phyloP scores from a whole-genome alignment of 2,113 vertebrate genomes.

The Echinops telfairi region DNA sequence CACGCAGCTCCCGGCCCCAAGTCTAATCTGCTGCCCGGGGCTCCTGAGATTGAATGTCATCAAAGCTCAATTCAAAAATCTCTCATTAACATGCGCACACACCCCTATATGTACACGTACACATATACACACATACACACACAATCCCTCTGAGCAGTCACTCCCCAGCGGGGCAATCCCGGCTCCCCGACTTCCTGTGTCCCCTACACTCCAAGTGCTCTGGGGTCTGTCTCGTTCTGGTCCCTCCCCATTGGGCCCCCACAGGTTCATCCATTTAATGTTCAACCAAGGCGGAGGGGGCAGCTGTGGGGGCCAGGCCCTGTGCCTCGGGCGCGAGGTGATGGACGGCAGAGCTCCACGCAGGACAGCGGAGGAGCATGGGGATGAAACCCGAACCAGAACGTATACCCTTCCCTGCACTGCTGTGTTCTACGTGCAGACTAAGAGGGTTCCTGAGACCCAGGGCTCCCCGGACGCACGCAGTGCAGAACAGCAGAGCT shows the following conservation, averaged over 20 bases:
- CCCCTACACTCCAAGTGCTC: background rate
- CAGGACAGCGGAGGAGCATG: background rate
- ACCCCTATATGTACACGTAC: background rate
- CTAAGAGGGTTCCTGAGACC: background rate
- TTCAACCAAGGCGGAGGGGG: background rate
- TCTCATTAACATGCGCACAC: background rate
- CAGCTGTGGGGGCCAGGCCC: background rate
- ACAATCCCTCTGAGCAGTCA: background rate
- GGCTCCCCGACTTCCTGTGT: background rate
- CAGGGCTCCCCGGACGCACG: background rate
- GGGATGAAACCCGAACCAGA: background rate
- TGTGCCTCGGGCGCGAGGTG: background rate
- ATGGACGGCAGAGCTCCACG: background rate
- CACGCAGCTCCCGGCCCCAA: rapidly evolving
- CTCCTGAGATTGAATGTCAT: background rate
- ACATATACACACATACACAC: background rate
- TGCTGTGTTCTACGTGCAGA: background rate
- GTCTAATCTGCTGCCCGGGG: background rate
- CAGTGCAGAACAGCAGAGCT: background rate
- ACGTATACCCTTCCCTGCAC: background rate
- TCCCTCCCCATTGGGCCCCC: background rate
- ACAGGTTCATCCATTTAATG: background rate
- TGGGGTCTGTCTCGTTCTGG: background rate
- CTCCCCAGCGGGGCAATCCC: background rate
- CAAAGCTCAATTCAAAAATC: background rate